Percentiles rank a stretch among this genome's conserved stretches.
These are phyloP conservation scores for Helarctos malayanus DNA, from an alignment of 2,797 vertebrate genomes.

Conservation along the genomic window DNA sequence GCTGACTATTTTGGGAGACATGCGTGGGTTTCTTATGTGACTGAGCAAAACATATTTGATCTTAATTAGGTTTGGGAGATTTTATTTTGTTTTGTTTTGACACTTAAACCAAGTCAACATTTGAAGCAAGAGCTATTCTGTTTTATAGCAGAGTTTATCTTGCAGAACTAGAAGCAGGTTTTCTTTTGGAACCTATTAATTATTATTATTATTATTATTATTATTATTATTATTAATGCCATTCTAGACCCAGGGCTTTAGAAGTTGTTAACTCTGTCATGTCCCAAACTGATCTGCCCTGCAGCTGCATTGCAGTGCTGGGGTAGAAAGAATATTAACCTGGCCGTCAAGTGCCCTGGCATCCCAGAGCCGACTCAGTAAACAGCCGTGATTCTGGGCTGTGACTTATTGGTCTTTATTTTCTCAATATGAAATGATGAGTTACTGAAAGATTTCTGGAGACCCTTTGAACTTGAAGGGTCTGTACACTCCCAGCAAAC, in stretches of 20 bases:
- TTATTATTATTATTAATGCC: neutral
- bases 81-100: slow-evolving; percentile 75
- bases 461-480: neutral
- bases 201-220: neutral
- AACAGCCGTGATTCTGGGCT: neutral
- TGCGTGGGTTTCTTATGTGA: slow-evolving; percentile 61
- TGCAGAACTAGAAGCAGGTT: slow-evolving; percentile 23
- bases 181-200: slow-evolving; percentile 42
- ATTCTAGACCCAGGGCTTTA: neutral
- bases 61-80: slow-evolving; percentile 68
- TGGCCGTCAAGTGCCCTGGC: neutral
- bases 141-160: slow-evolving; percentile 40
- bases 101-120: slow-evolving; percentile 68
- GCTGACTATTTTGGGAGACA: slow-evolving; percentile 45
- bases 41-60: slow-evolving; percentile 71
- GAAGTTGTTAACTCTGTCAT: neutral
- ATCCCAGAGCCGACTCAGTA: neutral
- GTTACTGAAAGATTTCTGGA: slow-evolving; percentile 30
- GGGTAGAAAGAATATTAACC: neutral
- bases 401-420: slow-evolving; percentile 28
- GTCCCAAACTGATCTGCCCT: neutral
- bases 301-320: neutral
- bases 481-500: neutral
- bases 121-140: slow-evolving; percentile 55
- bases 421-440: slow-evolving; percentile 22